Base-by-base conservation (phyloP, 1,140 invertebrate species). In the Helicoverpa zea region DNA sequence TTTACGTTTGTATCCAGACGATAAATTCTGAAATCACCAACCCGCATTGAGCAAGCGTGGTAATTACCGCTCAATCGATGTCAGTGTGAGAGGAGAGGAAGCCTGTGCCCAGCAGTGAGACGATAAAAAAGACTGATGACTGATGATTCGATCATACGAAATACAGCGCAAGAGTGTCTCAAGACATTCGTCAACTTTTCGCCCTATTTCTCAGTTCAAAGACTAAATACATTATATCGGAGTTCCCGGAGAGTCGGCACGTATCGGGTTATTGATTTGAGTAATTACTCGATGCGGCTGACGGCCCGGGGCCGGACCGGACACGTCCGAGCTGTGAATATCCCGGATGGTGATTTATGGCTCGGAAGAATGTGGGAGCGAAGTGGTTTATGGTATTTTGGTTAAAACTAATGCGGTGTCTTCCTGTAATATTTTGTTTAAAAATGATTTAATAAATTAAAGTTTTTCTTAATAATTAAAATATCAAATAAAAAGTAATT, bases 191-290 rank as follows among this genome's bases (percentile, higher is more conserved):
- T 30, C 58, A 23, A 11, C 58, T 61, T 61, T 49, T 54, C 35
- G 29, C 54, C 18, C 68, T 30, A 72, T 72, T 72, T 72, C 49
- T 30, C 1, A 13, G 11, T n/a, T 29, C 18, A 18, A 72, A 72
- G 68, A 72, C 35, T 54, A 54, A 30, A 52, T 72, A 49, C 68
- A 72, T 51, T 30, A 72, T 9, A 29, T 52, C 23, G 12, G 47
- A 52, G 47, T 47, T 35, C 23, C 13, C 23, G 49, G 23, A 72
- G 68, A 54, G 49, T 72, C 68, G 68, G 23, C 68, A 72, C 68
- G 68, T 72, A 72, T 72, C 30, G 23, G 29, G n/a, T 72, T 72
- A 72, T 72, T 72, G 68, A 72, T 72, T 72, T 52, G 23, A 72
- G 68, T 72, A 72, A 72, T 52, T 72, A 72, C 68, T 54, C 49